Evolutionary conservation across 2,888 invertebrate species (phyloP).

Genomic region (Arge pagana): DNA sequence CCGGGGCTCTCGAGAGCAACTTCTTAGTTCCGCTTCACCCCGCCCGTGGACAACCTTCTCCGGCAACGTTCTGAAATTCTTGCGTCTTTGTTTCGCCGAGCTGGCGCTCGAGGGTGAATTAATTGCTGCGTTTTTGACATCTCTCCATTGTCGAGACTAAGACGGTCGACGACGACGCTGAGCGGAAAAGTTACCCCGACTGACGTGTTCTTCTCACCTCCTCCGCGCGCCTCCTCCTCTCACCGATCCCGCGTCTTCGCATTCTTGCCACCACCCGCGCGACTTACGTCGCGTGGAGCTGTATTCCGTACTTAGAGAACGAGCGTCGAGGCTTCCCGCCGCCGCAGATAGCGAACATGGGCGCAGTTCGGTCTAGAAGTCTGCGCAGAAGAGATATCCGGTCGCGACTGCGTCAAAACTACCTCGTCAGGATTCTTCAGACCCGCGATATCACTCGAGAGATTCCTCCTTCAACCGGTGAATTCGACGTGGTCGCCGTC

Average conservation of each 20-base stretch:
- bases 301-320: too few relatives aligned
- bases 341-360: too few relatives aligned
- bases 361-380: too few relatives aligned
- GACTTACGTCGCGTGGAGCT: too few relatives aligned
- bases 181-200: constrained; percentile 42
- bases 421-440: too few relatives aligned
- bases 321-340: too few relatives aligned
- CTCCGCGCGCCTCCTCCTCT: constrained; percentile 8
- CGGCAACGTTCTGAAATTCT: constrained; percentile 38
- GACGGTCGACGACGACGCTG: constrained; percentile 41
- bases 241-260: constrained; percentile 6
- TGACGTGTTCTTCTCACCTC: constrained; percentile 26
- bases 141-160: constrained; percentile 48
- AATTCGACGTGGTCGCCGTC: too few relatives aligned
- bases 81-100: constrained; percentile 49
- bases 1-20: constrained; percentile 5
- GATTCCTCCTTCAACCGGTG: too few relatives aligned
- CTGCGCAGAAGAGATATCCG: too few relatives aligned
- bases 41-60: constrained; percentile 23
- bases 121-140: constrained; percentile 57
- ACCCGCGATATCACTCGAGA: too few relatives aligned
- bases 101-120: constrained; percentile 44
- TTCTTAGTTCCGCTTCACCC: constrained; percentile 16
- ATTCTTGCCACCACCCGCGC: too few relatives aligned
- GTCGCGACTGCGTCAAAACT: too few relatives aligned